Evolutionary conservation across 2,888 invertebrate species (phyloP).

Genomic region (Tinea semifulvella): DNA sequence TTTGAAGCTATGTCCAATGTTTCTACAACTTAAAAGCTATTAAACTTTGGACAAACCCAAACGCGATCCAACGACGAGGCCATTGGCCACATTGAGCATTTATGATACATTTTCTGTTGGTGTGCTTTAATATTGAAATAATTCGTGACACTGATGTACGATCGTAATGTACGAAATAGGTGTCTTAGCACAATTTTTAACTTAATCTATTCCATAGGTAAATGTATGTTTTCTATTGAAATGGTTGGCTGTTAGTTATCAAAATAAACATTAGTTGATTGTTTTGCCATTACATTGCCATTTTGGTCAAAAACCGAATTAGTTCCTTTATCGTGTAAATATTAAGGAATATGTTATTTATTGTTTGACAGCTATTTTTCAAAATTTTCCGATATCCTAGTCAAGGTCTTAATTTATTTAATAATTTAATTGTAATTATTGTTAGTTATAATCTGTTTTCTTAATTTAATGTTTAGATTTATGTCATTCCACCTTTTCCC

Average conservation of each 20-base stretch:
- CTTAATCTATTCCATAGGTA: conserved; percentile 6
- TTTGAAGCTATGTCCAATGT: conserved; percentile 39
- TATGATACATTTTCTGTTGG: conserved; percentile 4
- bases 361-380: conserved; percentile 36
- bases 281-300: conserved; percentile 65
- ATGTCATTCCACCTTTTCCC: conserved; percentile 40
- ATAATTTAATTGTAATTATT: conserved; percentile 38
- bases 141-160: background rate
- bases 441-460: conserved; percentile 15
- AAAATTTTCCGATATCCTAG: conserved; percentile 58
- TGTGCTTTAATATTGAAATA: background rate
- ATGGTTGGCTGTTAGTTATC: conserved; percentile 38
- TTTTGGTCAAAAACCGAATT: conserved; percentile 58
- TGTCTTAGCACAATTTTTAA: conserved; percentile 12
- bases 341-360: conserved; percentile 60
- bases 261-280: conserved; percentile 37
- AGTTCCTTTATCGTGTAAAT: conserved; percentile 63
- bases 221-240: background rate
- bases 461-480: conserved; percentile 38
- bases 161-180: conserved; percentile 1
- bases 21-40: background rate
- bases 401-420: conserved; percentile 61
- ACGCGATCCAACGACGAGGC: background rate
- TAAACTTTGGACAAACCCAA: background rate
- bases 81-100: background rate